Evolutionary conservation across 2,888 invertebrate species (phyloP).

Genomic region (Trilocha varians): DNA sequence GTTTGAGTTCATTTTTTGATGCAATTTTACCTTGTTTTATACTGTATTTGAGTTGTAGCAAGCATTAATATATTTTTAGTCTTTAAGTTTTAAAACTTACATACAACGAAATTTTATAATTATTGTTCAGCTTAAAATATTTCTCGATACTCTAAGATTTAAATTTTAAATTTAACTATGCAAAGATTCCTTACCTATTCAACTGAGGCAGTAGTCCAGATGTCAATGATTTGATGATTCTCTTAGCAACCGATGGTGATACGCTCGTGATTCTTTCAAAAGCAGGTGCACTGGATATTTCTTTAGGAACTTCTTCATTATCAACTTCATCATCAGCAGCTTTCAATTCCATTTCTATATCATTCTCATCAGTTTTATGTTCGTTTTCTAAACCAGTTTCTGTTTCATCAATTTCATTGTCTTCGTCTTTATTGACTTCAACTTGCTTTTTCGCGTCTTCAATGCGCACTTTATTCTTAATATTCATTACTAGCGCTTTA

Average conservation of each 20-base stretch:
- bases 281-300: conserved; percentile 39
- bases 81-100: too few species aligned
- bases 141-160: too few species aligned
- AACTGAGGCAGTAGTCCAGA: conserved; percentile 85
- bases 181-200: conserved; percentile 78
- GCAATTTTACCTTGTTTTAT: too few species aligned
- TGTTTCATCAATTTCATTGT: conserved; percentile 13
- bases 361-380: conserved; percentile 24
- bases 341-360: conserved; percentile 45
- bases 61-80: too few species aligned
- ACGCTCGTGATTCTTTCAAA: conserved; percentile 69
- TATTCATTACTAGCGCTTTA: conserved; percentile 39
- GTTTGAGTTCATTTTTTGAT: too few species aligned
- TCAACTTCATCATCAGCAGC: conserved; percentile 51
- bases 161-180: too few species aligned
- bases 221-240: conserved; percentile 81
- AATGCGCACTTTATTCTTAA: conserved; percentile 16
- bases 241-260: conserved; percentile 81
- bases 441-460: conserved; percentile 21
- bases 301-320: conserved; percentile 37
- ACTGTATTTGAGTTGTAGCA: too few species aligned
- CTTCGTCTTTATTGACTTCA: conserved; percentile 11
- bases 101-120: too few species aligned
- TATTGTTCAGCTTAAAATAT: too few species aligned
- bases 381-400: conserved; percentile 20